phyloP scores from a whole-genome alignment of 2,113 vertebrate genomes.

The Bos javanicus region DNA sequence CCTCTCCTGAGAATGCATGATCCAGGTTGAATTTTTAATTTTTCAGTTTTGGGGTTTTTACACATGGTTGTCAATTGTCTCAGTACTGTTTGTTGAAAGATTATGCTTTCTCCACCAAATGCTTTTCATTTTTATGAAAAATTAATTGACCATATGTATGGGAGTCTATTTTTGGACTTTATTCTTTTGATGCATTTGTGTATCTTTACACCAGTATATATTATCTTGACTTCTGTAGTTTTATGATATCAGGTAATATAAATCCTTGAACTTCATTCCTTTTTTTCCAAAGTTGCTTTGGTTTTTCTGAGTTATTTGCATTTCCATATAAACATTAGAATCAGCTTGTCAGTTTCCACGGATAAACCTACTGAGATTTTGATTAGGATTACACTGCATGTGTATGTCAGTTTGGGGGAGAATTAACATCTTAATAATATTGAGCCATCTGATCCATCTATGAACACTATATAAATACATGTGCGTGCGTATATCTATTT shows the following conservation, averaged over 20 bases:
- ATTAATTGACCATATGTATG: background rate
- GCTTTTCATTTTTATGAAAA: background rate
- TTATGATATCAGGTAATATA: background rate
- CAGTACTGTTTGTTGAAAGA: background rate
- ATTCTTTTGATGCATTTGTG: background rate
- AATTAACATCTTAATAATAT: background rate
- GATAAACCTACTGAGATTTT: background rate
- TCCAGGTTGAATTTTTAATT: background rate
- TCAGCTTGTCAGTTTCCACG: fast-evolving
- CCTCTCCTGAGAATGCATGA: background rate
- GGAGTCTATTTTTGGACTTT: background rate
- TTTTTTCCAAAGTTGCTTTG: background rate
- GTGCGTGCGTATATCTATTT: background rate
- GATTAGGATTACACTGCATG: background rate
- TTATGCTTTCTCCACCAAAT: background rate
- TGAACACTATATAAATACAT: background rate
- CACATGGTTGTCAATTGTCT: background rate
- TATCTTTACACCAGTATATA: background rate
- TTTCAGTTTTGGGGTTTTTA: background rate
- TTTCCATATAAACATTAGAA: background rate
- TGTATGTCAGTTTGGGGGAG: background rate
- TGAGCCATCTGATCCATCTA: background rate
- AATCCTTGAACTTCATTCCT: background rate
- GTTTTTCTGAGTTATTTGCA: background rate
- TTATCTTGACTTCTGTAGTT: background rate